Conservation (phyloP, 2,888 invertebrate species). For the Euzophera pinguis region DNA sequence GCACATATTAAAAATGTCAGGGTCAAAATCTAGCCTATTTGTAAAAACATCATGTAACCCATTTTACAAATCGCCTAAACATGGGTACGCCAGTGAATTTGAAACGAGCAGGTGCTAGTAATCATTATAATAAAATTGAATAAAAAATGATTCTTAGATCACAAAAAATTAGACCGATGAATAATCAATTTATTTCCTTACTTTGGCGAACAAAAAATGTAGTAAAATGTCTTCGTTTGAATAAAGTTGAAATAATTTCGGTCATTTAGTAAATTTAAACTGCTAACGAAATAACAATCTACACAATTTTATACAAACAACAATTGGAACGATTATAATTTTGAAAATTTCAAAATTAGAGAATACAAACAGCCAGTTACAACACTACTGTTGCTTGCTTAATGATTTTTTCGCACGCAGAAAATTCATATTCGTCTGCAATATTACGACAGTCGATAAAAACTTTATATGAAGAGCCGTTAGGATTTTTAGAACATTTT, state of each 20-base stretch:
- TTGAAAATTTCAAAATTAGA: constrained; percentile 52
- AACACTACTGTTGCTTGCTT: constrained; percentile 51
- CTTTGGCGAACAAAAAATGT: not conserved
- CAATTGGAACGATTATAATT: constrained; percentile 20
- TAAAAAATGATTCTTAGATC: not conserved
- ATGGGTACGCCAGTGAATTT: not conserved
- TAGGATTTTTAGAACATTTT: constrained; percentile 21
- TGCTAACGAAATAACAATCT: not conserved
- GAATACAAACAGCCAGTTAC: constrained; percentile 52
- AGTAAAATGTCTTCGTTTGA: not conserved
- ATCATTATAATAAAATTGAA: not conserved
- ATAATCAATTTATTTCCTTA: not conserved
- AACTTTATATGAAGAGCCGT: constrained; percentile 20
- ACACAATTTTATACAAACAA: not conserved
- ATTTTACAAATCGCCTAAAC: not conserved
- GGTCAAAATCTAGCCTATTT: not conserved
- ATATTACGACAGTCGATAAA: constrained; percentile 26
- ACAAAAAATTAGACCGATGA: not conserved
- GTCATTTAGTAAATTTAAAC: not conserved
- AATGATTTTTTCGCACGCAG: constrained; percentile 62
- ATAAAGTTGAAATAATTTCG: not conserved
- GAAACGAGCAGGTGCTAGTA: not conserved
- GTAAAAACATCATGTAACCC: not conserved
- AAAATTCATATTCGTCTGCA: constrained; percentile 34
- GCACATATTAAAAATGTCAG: not conserved